phyloP scores from a whole-genome alignment of 2,113 vertebrate species.

The Mustela lutreola region DNA sequence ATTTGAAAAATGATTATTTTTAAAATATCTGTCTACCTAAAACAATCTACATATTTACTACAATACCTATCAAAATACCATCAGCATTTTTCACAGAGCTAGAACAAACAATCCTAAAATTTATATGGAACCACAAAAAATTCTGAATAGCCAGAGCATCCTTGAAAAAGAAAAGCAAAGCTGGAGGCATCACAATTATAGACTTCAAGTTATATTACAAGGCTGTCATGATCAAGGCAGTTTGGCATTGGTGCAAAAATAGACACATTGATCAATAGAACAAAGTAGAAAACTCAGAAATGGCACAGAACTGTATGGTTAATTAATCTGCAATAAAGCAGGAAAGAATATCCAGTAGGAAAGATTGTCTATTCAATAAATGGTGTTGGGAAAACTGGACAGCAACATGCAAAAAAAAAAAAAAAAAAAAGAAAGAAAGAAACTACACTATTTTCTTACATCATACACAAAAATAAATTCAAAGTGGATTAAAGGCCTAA shows the following conservation, averaged over 20 bases:
- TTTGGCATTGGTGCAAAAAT: not conserved
- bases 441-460: not conserved
- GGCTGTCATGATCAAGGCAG: not conserved
- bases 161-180: not conserved
- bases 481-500: not conserved
- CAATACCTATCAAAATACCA: not conserved
- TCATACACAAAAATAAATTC: not conserved
- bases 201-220: not conserved
- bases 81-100: not conserved
- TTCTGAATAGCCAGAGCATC: not conserved
- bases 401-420: not conserved
- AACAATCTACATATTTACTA: not conserved
- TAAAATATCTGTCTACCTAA: not conserved
- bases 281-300: not conserved
- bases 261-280: not conserved
- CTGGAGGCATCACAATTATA: not conserved
- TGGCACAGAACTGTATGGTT: not conserved
- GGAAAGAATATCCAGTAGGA: not conserved
- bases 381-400: not conserved
- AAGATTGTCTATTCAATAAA: not conserved
- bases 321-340: not conserved
- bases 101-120: not conserved
- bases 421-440: not conserved
- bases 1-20: not conserved
- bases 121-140: not conserved